Conservation (phyloP, 2,888 invertebrate species). For the Elmis aenea region DNA sequence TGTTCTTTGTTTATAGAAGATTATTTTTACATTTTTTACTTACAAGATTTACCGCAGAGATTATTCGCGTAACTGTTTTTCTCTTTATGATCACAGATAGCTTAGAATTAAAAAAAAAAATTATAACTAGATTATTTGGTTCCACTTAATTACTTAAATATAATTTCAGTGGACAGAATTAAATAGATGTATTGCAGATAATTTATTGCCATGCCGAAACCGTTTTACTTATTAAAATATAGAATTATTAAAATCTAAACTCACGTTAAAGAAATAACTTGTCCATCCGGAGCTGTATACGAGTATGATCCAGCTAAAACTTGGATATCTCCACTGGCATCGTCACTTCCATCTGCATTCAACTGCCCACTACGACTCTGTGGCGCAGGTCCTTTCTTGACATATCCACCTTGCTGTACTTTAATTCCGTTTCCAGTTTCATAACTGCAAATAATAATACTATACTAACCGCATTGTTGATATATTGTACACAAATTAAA, state of each 20-base stretch:
- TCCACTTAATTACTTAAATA: neutral
- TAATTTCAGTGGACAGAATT: constrained; percentile 27
- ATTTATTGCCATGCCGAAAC: constrained; percentile 62
- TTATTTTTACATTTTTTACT: no score
- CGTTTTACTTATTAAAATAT: no score
- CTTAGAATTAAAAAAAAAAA: no score
- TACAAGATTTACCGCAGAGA: no score
- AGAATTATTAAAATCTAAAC: no score
- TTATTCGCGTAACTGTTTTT: no score
- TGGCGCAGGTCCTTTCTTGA: constrained; percentile 54
- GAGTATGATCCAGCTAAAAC: constrained; percentile 65
- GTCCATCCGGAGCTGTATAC: constrained; percentile 67
- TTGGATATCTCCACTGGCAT: constrained; percentile 46
- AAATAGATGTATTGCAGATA: constrained; percentile 57
- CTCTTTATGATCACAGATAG: no score
- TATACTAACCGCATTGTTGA: no score
- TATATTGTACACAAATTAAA: no score
- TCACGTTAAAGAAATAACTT: constrained; percentile 57
- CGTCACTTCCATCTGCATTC: constrained; percentile 49
- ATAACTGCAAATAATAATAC: constrained; percentile 51
- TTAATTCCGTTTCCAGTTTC: constrained; percentile 76
- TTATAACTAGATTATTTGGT: no score
- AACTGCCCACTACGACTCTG: constrained; percentile 47
- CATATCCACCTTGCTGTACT: constrained; percentile 66
- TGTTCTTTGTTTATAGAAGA: no score